These are phyloP conservation scores for Spodoptera frugiperda DNA, from an alignment of 1,140 invertebrate species.

Conservation along the genomic window DNA sequence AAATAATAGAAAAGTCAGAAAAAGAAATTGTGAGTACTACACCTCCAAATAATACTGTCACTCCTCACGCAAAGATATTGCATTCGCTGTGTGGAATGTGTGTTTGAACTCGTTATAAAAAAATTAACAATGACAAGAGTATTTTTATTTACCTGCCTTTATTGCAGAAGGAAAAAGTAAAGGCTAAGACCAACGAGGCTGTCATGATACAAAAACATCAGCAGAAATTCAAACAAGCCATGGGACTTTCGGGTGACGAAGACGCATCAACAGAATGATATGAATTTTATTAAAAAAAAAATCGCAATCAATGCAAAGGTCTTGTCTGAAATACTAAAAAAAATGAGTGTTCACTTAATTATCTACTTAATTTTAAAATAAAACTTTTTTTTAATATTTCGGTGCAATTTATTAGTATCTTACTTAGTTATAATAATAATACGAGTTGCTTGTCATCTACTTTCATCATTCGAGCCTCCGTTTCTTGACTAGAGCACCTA, in stretches of 20 bases:
- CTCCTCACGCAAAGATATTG: conserved; percentile 8
- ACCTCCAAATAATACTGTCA: background rate
- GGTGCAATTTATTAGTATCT: conserved; percentile 48
- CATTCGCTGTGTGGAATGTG: conserved; percentile 38
- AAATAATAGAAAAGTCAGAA: conserved; percentile 79
- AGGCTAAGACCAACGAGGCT: conserved; percentile 66
- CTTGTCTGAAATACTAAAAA: conserved; percentile 46
- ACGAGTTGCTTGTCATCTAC: background rate
- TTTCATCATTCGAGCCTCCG: conserved; percentile 87
- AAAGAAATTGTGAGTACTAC: conserved; percentile 73
- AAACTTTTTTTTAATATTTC: conserved; percentile 47
- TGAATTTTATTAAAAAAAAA: conserved; percentile 57
- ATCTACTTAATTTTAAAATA: conserved; percentile 43
- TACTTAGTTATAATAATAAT: conserved; percentile 25
- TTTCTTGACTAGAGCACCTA: conserved; percentile 91
- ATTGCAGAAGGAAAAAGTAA: conserved; percentile 77
- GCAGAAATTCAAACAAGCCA: conserved; percentile 76
- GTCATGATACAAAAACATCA: conserved; percentile 70
- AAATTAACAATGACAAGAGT: conserved; percentile 21
- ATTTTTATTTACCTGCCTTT: conserved; percentile 39
- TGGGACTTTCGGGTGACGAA: conserved; percentile 76
- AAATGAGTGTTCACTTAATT: conserved; percentile 45
- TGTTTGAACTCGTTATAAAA: conserved; percentile 24
- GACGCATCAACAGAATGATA: conserved; percentile 75
- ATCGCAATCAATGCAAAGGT: conserved; percentile 56